Evolutionary conservation across 1,140 invertebrate genomes (phyloP), one percentile per base, ranked within the genome.

Genomic region (Bradynema listronoti): DNA sequence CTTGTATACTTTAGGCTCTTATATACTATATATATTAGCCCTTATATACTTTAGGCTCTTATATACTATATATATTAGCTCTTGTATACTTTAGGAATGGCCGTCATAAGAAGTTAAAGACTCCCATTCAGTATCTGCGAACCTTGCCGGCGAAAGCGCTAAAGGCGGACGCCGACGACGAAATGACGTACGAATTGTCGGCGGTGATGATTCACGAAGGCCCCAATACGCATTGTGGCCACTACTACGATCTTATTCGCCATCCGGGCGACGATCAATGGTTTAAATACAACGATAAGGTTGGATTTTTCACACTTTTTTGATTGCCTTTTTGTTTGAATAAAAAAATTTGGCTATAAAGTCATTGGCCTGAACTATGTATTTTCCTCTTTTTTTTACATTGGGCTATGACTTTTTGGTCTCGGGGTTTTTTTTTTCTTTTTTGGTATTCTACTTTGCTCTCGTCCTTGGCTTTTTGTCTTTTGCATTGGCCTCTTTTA

Each of bases 191-290:
- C 49, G 75, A 75, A 22, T 54, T 75, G 27, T 66, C 55, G 29
- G 73, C 75, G n/a, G 73, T 75, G 3, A 78, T 78, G 69, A 73
- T 75, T 22, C 73, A 75, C 42, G 74, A 75, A 51, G 69, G 73
- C 5, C 45, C 36, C n/a, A 69, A 69, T 33, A 59, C 69, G 0
- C 42, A 75, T 33, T 75, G 71, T 27, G 73, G 73, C 0, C 73
- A 75, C 49, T 75, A 75, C 43, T 77, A 73, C 54, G 73, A 75
- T 56, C 19, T 75, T 1, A 75, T 75, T 27, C 66, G 68, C 29
- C 61, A 76, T 49, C 75, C 74, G 1, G 34, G 51, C 22, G 64
- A 33, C 32, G 43, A 49, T n/a, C 61, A 66, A 39, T 75, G 73
- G 73, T 78, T 73, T 57, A 71, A 54, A 7, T 75, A 75, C 56